These are phyloP conservation scores for Corythaixoides concolor DNA, from an alignment of 2,113 vertebrate genomes.

Conservation along the genomic window DNA sequence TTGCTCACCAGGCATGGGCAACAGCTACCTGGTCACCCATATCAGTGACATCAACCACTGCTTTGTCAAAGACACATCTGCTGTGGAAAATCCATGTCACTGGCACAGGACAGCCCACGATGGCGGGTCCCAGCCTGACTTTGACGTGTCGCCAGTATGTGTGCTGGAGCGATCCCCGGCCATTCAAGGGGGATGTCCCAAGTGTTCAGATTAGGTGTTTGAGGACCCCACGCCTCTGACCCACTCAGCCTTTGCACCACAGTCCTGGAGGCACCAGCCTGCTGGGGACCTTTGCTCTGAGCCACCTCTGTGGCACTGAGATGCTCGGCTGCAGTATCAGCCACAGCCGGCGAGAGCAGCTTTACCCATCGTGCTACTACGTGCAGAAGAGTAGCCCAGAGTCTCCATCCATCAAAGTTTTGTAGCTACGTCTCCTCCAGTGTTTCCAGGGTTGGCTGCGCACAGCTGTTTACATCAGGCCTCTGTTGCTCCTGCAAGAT, in stretches of 20 bases:
- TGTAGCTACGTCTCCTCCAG: background rate
- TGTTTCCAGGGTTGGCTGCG: background rate
- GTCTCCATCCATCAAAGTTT: background rate
- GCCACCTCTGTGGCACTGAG: background rate
- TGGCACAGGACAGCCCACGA: background rate
- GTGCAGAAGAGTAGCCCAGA: background rate
- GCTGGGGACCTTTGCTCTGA: background rate
- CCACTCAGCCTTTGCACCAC: background rate
- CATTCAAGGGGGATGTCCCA: background rate
- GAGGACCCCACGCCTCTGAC: background rate
- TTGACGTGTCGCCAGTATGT: background rate
- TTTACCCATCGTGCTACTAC: background rate
- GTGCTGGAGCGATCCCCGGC: fast-evolving
- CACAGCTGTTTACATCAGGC: background rate
- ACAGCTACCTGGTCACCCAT: background rate
- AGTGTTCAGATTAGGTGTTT: background rate
- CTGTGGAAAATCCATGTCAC: background rate
- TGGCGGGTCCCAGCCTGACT: background rate
- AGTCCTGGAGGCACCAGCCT: background rate
- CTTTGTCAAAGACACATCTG: background rate
- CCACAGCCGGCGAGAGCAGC: fast-evolving
- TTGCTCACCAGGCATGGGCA: background rate
- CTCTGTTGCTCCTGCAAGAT: background rate
- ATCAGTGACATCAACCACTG: background rate
- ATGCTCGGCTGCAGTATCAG: background rate